Evolutionary conservation across 2,888 invertebrate species (phyloP), one percentile per base, ranked within the genome.

Genomic region (Ommatoiulus sabulosus): DNA sequence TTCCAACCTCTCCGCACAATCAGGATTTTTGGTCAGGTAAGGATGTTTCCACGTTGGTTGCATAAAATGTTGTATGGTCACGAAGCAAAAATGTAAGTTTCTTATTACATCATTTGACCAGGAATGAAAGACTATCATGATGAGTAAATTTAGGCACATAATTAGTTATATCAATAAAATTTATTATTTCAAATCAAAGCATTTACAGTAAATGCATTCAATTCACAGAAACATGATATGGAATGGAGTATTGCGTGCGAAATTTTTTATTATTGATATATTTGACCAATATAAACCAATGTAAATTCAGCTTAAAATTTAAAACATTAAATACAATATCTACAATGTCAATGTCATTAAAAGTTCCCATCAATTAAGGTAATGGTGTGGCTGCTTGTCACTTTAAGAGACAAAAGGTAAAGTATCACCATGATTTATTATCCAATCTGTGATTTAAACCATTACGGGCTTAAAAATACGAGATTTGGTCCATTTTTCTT

Each of bases 401-500:
- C 52, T 52, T 15, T 52, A 3, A 52, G 52, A 17, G 52, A 17
- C 52, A 52, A 52, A 52, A 52, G 4, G 12, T 52, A 35, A 52
- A 12, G 52, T 17, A 52, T 17, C 52, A 52, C 52, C 52, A 52
- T 17, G 52, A 63, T n/a, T 15, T n/a, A 84, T 24, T 84, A 80
- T 20, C 7, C 8, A 43, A n/a, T 80, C 1, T 43, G 24, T n/a
- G 84, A 84, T 84, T 84, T 43, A 12, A 12, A 43, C 24, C 43
- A 48, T 88, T 57, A 84, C 12, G 93, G 92, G 91, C 92, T 92
- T 87, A 92, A 84, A 8, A 93, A 91, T 12, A 91, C 91, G 35
- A 93, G 90, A 52, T 91, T 91, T 43, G 90, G 90, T 10, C 92
- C 92, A 90, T 92, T 92, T 90, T 92, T 92, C 90, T 91, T 92